phyloP scores from a whole-genome alignment of 2,888 invertebrate species.

The Tachystola acroxantha region DNA sequence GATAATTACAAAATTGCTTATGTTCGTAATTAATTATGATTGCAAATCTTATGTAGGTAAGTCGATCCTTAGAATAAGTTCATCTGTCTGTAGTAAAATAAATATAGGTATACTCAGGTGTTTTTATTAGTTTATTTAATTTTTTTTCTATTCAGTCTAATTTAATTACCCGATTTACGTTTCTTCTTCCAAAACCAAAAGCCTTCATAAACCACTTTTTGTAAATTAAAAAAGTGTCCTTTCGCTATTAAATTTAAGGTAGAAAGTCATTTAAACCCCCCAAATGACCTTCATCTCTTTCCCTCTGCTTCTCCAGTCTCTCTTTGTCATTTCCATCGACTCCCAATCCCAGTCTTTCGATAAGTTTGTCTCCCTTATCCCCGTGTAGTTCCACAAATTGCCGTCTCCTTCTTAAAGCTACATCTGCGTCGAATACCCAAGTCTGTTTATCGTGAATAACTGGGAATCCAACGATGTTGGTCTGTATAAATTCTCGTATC shows the following conservation, averaged over 20 bases:
- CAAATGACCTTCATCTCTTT: slow-evolving; percentile 77
- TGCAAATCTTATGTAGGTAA: no score
- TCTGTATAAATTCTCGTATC: slow-evolving; percentile 46
- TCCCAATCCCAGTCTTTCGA: slow-evolving; percentile 82
- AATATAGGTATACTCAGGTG: no score
- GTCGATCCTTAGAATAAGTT: no score
- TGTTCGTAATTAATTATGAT: no score
- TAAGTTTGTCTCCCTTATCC: slow-evolving; percentile 79
- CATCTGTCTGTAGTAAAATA: no score
- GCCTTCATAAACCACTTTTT: no score
- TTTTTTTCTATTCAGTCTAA: no score
- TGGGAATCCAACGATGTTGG: slow-evolving; percentile 80
- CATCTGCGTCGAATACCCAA: slow-evolving; percentile 83
- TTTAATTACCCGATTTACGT: no score
- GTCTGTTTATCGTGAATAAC: slow-evolving; percentile 74
- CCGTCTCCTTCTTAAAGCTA: slow-evolving; percentile 75
- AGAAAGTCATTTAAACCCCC: slow-evolving; percentile 63
- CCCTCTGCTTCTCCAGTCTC: slow-evolving; percentile 65
- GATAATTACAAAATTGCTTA: no score
- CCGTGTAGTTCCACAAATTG: slow-evolving; percentile 81
- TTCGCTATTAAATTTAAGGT: slow-evolving; percentile 38
- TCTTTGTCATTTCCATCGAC: slow-evolving; percentile 79
- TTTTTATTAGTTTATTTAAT: no score
- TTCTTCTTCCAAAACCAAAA: neutral
- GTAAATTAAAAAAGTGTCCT: no score